phyloP scores from a whole-genome alignment of 2,797 vertebrate genomes.

The Hybognathus amarus region DNA sequence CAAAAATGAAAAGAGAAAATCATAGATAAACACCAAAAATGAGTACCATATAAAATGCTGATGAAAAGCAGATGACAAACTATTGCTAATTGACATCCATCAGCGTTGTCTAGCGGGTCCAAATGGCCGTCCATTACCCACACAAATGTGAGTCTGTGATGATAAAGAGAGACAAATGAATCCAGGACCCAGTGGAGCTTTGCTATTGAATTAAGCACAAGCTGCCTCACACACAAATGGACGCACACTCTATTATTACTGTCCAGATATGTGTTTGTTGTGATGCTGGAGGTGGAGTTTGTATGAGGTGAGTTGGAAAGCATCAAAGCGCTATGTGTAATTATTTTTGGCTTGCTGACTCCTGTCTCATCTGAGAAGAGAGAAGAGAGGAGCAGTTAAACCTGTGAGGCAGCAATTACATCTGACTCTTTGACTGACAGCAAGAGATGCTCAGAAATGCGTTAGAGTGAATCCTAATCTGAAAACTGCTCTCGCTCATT shows the following conservation, averaged over 20 bases:
- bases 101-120: neutral
- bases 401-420: constrained; percentile 8
- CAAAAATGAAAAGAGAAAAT: neutral
- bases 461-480: constrained; percentile 16
- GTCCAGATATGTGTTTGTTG: constrained; percentile 26
- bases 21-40: constrained; percentile 8
- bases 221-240: constrained; percentile 26
- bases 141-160: neutral
- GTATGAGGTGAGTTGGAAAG: constrained; percentile 20
- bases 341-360: constrained; percentile 40
- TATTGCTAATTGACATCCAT: constrained; percentile 17
- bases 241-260: constrained; percentile 19
- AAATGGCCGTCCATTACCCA: constrained; percentile 22
- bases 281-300: constrained; percentile 24
- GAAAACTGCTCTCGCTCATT: constrained; percentile 5
- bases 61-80: constrained; percentile 12
- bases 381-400: constrained; percentile 13
- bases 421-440: neutral
- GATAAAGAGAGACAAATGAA: constrained; percentile 46
- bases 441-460: neutral
- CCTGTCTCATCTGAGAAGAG: constrained; percentile 37
- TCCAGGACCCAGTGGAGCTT: constrained; percentile 16
- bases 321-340: constrained; percentile 45
- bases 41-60: neutral
- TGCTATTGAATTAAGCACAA: constrained; percentile 27